phyloP scores from a whole-genome alignment of 2,797 vertebrate genomes.

The Eidolon dupreanum region DNA sequence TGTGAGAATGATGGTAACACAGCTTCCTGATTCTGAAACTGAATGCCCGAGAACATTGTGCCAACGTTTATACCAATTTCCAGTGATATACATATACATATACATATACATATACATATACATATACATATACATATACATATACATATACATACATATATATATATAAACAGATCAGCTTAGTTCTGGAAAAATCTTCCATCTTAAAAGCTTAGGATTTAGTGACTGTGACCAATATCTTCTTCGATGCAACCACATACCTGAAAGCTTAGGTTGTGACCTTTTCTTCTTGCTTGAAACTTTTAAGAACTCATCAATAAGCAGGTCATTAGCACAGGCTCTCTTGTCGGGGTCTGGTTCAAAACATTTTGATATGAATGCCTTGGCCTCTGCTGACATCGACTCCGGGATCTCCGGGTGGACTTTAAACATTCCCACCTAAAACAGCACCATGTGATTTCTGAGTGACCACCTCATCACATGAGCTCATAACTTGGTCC shows the following conservation, averaged over 20 bases:
- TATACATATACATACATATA: no score
- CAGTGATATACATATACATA: no score
- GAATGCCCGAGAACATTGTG: neutral
- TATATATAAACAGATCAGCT: neutral
- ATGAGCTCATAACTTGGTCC: neutral
- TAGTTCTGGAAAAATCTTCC: neutral
- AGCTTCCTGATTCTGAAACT: neutral
- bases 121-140: no score
- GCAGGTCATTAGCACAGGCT: conserved; percentile 93
- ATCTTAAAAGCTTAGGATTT: neutral
- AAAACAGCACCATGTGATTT: neutral
- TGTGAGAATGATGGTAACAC: neutral
- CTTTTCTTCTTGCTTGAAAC: conserved; percentile 98
- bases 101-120: no score
- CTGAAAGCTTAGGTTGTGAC: conserved; percentile 90
- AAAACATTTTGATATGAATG: conserved; percentile 96
- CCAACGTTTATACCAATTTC: neutral
- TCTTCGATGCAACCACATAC: conserved; percentile 79
- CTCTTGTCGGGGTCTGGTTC: conserved; percentile 96
- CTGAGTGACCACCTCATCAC: neutral
- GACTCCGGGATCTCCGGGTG: conserved; percentile 98
- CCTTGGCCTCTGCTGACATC: conserved; percentile 98
- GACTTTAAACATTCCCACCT: conserved; percentile 99
- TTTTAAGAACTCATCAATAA: conserved; percentile 97
- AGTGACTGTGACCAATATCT: neutral